Base-by-base conservation (phyloP, 1,140 invertebrate species). In the Brachionus paranguensis region DNA sequence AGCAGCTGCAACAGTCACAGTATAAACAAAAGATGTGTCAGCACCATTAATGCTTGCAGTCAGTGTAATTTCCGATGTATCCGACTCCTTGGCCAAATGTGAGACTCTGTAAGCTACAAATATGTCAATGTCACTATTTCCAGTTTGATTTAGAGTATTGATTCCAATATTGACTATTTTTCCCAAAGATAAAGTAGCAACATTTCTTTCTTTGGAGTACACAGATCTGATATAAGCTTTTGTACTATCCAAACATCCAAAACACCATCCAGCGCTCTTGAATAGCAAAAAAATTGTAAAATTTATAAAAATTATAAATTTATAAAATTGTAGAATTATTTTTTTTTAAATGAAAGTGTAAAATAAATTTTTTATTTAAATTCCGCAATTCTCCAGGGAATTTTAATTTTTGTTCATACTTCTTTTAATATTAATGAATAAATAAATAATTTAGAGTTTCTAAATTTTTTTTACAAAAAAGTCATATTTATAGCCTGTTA, bases 71-170 rank as follows among this genome's bases (percentile, higher is more conserved):
- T 27, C 20, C 7, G 29, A 41, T 10, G n/a, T 64, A n/a, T 43
- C 24, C 1, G 8, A n/a, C 12, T 41, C n/a, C 20, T 20, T 60
- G 1, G 78, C 50, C 53, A 8, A 60, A 43, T 41, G 7, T 20
- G 41, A 81, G 3, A 81, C 50, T 81, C 60, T 60, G 24, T 43
- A 81, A 60, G 78, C 33, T 20, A 81, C 78, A n/a, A 64, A 20
- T 24, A 81, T 60, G 20, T 64, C 78, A 3, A 81, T 79, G 27
- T 37, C 2, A 68, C 24, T 81, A 45, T 20, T 47, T 41, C 20
- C 27, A 6, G 5, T 60, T 8, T 20, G 10, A 17, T 27, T 68
- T 14, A 2, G 12, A n/a, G 6, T 60, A 81, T 64, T 81, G 5
- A 17, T 14, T 60, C 78, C 78, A 2, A 55, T 5, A 47, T 81